Conservation (phyloP, 2,113 vertebrate species). For the Rhinolophus ferrumequinum region DNA sequence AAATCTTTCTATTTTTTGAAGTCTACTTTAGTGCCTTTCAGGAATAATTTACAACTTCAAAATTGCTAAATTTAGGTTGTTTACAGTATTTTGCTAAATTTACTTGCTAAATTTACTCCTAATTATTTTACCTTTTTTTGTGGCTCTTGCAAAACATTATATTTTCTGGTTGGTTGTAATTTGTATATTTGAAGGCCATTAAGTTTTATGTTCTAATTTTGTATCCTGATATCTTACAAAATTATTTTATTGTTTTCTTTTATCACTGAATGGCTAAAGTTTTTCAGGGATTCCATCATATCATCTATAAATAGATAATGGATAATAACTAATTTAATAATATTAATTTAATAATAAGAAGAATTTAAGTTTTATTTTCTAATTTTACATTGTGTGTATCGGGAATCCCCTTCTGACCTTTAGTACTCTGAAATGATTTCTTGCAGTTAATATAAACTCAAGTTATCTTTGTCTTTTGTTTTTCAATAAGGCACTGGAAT, state of each 20-base stretch:
- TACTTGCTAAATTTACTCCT: constrained; percentile 33
- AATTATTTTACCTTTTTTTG: neutral
- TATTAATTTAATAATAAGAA: neutral
- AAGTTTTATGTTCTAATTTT: constrained; percentile 33
- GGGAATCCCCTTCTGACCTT: neutral
- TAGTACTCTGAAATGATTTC: neutral
- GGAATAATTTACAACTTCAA: neutral
- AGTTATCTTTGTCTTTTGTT: neutral
- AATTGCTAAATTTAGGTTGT: neutral
- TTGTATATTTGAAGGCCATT: constrained; percentile 34
- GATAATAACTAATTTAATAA: neutral
- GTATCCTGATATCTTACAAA: neutral
- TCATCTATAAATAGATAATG: neutral
- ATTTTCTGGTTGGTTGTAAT: neutral
- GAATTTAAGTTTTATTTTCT: neutral
- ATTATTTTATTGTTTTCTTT: constrained; percentile 7
- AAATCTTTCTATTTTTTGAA: neutral
- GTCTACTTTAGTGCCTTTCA: neutral
- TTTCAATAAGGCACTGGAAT: neutral
- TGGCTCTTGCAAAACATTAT: neutral
- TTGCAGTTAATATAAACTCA: neutral
- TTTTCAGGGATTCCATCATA: neutral
- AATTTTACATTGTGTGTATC: neutral
- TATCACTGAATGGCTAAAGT: neutral
- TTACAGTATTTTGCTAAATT: neutral